Conservation (phyloP, 1,140 invertebrate genomes). For the Batillaria attramentaria region DNA sequence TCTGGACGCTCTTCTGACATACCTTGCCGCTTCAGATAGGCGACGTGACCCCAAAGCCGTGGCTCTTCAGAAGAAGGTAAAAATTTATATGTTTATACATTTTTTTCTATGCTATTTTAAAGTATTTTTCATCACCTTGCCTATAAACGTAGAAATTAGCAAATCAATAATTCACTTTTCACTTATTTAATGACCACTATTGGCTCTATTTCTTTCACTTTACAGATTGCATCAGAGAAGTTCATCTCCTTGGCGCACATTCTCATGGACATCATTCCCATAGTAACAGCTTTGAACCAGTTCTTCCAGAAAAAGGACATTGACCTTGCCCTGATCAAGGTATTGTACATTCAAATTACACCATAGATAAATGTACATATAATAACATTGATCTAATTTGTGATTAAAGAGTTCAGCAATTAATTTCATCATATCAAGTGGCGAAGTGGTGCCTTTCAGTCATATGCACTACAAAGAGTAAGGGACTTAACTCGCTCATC, state of each 20-base stretch:
- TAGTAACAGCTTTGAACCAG: conserved; percentile 33
- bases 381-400: not conserved
- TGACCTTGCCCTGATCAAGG: conserved; percentile 34
- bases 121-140: not conserved
- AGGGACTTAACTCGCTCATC: not conserved
- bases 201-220: conserved; percentile 30
- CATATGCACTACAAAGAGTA: not conserved
- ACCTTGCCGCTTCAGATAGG: not conserved
- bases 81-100: not conserved
- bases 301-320: conserved; percentile 33
- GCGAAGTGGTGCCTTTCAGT: not conserved
- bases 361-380: not conserved
- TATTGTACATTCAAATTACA: not conserved
- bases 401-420: no score
- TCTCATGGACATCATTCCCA: conserved; percentile 43
- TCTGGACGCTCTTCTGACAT: not conserved
- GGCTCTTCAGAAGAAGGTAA: conserved; percentile 12
- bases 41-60: conserved; percentile 24
- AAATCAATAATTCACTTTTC: not conserved
- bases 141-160: not conserved
- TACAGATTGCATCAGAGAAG: conserved; percentile 22
- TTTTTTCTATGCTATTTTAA: not conserved
- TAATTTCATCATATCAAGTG: no score
- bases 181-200: not conserved
- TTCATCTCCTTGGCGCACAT: conserved; percentile 36